Evolutionary conservation across 1,140 invertebrate species (phyloP).

Genomic region (Anagrus nilaparvatae): DNA sequence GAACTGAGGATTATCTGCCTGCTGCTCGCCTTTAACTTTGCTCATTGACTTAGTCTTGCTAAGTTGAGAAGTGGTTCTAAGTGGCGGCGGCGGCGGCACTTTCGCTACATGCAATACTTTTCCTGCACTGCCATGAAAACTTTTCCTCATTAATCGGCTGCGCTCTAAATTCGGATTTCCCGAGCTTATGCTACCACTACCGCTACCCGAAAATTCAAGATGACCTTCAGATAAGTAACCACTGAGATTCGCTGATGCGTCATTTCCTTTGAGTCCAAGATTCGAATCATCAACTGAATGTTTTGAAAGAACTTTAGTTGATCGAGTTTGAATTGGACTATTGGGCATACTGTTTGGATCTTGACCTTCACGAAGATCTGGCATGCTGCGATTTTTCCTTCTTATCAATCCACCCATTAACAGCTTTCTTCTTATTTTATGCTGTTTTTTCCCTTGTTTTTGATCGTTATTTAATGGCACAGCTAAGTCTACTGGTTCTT

Average conservation of each 20-base stretch:
- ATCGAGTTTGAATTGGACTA: conserved; percentile 27
- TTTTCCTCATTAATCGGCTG: conserved; percentile 80
- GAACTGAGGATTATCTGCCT: conserved; percentile 42
- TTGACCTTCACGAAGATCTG: conserved; percentile 72
- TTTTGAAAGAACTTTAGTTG: conserved; percentile 41
- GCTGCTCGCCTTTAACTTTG: conserved; percentile 48
- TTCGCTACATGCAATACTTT: conserved; percentile 71
- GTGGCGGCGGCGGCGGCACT: conserved; percentile 75
- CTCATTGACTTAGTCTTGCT: conserved; percentile 54
- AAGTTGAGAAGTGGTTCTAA: conserved; percentile 77
- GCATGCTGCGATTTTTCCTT: conserved; percentile 83
- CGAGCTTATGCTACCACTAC: conserved; percentile 34
- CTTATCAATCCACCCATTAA: conserved; percentile 81
- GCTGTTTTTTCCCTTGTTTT: conserved; percentile 77
- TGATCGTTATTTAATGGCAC: conserved; percentile 38
- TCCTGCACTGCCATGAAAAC: conserved; percentile 73
- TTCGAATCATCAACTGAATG: conserved; percentile 64
- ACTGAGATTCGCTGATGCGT: conserved; percentile 51
- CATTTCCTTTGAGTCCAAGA: conserved; percentile 52
- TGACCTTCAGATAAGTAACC: conserved; percentile 82
- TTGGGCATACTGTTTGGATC: conserved; percentile 38
- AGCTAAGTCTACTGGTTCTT: conserved; percentile 40
- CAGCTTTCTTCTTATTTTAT: conserved; percentile 78
- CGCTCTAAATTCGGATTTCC: conserved; percentile 75
- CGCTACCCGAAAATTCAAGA: conserved; percentile 56